Evolutionary conservation across 1,140 invertebrate species (phyloP), one percentile per base, ranked within the genome.

Genomic region (Helicoverpa armigera): DNA sequence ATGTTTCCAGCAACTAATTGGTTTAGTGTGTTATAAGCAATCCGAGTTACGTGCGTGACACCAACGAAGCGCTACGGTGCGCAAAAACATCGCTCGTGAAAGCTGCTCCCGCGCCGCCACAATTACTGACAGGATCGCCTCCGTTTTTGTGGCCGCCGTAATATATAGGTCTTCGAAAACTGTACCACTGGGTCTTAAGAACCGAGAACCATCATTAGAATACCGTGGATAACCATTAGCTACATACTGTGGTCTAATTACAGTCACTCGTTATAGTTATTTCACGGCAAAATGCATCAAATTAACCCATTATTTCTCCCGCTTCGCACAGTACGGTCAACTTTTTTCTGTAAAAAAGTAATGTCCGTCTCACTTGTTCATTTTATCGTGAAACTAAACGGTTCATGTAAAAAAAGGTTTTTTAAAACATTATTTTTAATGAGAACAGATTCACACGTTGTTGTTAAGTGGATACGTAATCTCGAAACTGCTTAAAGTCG

Each of bases 201-300:
- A 51, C 60, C 18, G 48, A 67, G n/a, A 51, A 43, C 83, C 63
- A 58, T 86, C 80, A 86, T 86, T 86, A 84, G 81, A 86, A 78
- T 81, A 81, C 81, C 53, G 70, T 79, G 79, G 51, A 82, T 80
- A 79, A 77, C 81, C 76, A 82, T 83, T 54, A 63, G 56, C 43
- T 63, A 12, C 53, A 56, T 80, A 80, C 79, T 80, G 69, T 50
- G 61, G 48, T 80, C 67, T 80, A 80, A 84, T 84, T 84, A 81
- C 58, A 79, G 50, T 53, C 67, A 74, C 48, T 53, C 72, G 14
- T 78, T 67, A 65, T 54, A 78, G 13, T 81, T 65, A 78, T 74
- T 86, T 83, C 67, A 84, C 83, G 78, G 82, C 83, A 81, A 83
- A 85, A 79, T 86, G 72, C 75, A 60, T 81, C 79, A 82, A 84